Evolutionary conservation across 2,888 invertebrate species (phyloP).

Genomic region (Stenotaenia linearis): DNA sequence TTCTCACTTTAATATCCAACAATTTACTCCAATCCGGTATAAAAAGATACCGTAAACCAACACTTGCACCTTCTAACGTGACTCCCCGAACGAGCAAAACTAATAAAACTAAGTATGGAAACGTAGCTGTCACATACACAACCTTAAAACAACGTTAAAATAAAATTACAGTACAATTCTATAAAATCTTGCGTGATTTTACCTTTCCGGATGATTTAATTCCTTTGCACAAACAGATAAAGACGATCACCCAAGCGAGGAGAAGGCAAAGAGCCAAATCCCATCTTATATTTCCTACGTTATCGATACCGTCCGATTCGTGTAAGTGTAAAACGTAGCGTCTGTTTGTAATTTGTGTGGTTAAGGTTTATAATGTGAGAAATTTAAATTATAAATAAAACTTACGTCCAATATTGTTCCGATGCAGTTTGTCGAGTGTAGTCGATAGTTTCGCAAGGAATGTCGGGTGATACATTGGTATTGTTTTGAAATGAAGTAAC

Average conservation of each 20-base stretch:
- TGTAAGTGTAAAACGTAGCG: slow-evolving; percentile 39
- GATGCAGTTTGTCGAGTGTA: slow-evolving; percentile 44
- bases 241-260: slow-evolving; percentile 43
- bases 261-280: slow-evolving; percentile 43
- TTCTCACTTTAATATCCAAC: slow-evolving; percentile 40
- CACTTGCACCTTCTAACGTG: slow-evolving; percentile 41
- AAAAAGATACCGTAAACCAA: slow-evolving; percentile 43
- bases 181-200: not conserved
- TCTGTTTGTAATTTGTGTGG: no score
- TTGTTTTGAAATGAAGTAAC: not conserved
- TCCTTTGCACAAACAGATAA: slow-evolving; percentile 44
- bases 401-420: slow-evolving; percentile 48
- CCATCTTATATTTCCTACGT: slow-evolving; percentile 43
- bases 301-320: slow-evolving; percentile 38
- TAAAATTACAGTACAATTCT: not conserved
- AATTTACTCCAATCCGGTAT: slow-evolving; percentile 43
- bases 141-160: slow-evolving; percentile 38
- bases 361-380: no score
- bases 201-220: slow-evolving; percentile 45
- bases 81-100: slow-evolving; percentile 42
- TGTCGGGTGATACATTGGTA: not conserved
- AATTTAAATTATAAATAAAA: not conserved
- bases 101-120: slow-evolving; percentile 43
- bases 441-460: slow-evolving; percentile 37
- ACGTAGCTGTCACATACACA: slow-evolving; percentile 44